These are phyloP conservation scores for Bombus difficillimus DNA, from an alignment of 1,140 invertebrate genomes.

Conservation along the genomic window DNA sequence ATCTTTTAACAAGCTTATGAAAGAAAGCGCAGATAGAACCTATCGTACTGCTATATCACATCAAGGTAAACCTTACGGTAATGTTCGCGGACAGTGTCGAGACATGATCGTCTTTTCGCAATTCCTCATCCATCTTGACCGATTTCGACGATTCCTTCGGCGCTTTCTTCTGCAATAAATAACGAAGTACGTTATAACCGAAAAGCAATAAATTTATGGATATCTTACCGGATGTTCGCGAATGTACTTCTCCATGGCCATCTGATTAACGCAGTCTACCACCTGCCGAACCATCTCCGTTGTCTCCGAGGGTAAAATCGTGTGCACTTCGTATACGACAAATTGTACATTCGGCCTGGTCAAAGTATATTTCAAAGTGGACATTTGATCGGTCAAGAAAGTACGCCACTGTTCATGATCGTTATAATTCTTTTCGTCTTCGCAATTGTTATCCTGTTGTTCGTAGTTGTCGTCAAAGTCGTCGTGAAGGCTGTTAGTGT, in stretches of 20 bases:
- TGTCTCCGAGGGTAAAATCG: conserved; percentile 79
- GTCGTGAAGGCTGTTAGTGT: not conserved
- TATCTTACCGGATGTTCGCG: conserved; percentile 70
- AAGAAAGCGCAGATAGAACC: not conserved
- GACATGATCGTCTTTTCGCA: not conserved
- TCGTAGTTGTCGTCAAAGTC: not conserved
- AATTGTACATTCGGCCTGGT: conserved; percentile 80
- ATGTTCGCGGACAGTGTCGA: not conserved
- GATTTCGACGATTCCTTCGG: conserved; percentile 1
- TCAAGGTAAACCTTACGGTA: conserved; percentile 31
- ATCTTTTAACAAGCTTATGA: not conserved
- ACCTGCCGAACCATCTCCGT: conserved; percentile 77
- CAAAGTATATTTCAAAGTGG: conserved; percentile 74
- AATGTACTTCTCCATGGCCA: conserved; percentile 77
- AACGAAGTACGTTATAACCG: not conserved
- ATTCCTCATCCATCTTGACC: not conserved
- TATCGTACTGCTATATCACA: not conserved
- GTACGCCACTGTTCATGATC: conserved; percentile 58
- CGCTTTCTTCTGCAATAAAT: not conserved
- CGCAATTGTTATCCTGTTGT: not conserved
- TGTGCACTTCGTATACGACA: conserved; percentile 81
- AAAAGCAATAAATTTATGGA: not conserved
- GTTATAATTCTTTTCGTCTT: not conserved
- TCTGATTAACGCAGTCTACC: conserved; percentile 78
- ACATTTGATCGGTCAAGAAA: conserved; percentile 73